Evolutionary conservation across 2,113 vertebrate species (phyloP).

Genomic region (Clarias batrachus): DNA sequence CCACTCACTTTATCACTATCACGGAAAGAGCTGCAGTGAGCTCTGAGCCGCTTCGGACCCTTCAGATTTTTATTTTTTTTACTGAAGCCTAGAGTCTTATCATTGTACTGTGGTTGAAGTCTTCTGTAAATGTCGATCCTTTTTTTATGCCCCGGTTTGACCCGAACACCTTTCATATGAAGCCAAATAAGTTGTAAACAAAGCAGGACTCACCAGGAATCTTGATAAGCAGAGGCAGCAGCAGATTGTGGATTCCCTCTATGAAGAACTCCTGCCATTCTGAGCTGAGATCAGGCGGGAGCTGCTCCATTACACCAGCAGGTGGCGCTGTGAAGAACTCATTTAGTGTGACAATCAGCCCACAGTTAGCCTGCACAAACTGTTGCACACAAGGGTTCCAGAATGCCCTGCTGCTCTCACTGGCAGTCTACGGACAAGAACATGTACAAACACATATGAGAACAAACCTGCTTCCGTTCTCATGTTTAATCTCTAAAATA

Average conservation of each 20-base stretch:
- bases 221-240: conserved; percentile 85
- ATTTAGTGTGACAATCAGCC: conserved; percentile 79
- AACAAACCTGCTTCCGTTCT: background rate
- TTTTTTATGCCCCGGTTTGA: too few relatives aligned
- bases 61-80: too few relatives aligned
- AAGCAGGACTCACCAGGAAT: conserved; percentile 74
- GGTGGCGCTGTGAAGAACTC: conserved; percentile 78
- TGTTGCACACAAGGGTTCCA: conserved; percentile 84
- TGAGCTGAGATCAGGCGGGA: conserved; percentile 78
- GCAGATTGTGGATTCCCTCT: conserved; percentile 85
- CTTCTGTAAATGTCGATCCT: too few relatives aligned
- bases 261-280: conserved; percentile 96
- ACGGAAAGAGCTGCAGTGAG: too few relatives aligned
- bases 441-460: background rate
- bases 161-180: background rate
- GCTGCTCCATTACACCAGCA: conserved; percentile 65
- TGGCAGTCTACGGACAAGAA: conserved; percentile 73
- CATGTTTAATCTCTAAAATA: background rate
- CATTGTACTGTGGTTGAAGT: too few relatives aligned
- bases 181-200: background rate
- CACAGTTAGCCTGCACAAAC: conserved; percentile 84
- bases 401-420: conserved; percentile 76
- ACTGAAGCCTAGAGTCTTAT: too few relatives aligned
- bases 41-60: too few relatives aligned
- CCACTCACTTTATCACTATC: too few relatives aligned